These are phyloP conservation scores for Unio delphinus DNA, from an alignment of 2,888 invertebrate species.

Conservation along the genomic window DNA sequence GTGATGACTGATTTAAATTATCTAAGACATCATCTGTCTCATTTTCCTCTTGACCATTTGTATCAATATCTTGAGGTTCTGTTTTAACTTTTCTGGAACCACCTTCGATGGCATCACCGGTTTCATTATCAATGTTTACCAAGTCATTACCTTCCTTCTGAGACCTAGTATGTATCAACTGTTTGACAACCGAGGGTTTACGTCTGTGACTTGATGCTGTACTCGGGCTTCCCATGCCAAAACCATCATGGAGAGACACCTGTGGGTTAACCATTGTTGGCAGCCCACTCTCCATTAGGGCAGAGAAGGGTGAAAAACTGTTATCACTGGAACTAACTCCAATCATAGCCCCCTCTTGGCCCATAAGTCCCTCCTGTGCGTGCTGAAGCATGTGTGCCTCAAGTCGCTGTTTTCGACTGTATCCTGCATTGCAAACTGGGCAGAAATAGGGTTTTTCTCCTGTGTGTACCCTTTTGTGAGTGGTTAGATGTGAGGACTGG, in stretches of 20 bases:
- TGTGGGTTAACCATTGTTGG: no score
- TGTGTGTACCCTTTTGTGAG: constrained; percentile 50
- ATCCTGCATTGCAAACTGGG: constrained; percentile 45
- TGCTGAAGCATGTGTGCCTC: constrained; percentile 39
- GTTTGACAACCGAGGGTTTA: constrained; percentile 23
- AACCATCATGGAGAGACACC: no score
- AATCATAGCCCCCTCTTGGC: not conserved
- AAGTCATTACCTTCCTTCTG: no score
- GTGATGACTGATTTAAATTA: no score
- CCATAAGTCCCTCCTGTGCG: not conserved
- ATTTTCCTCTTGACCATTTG: no score
- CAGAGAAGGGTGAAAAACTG: not conserved
- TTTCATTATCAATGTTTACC: no score
- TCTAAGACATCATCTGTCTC: no score
- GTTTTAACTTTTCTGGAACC: no score
- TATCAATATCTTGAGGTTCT: no score
- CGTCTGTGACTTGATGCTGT: constrained; percentile 15
- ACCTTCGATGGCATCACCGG: no score
- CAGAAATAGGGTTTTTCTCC: constrained; percentile 52
- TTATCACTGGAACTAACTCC: constrained; percentile 3
- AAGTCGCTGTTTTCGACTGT: constrained; percentile 43
- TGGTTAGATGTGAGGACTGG: constrained; percentile 50
- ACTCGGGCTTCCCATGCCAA: no score
- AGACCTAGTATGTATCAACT: constrained; percentile 1
- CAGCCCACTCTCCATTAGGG: not conserved